Percentiles rank a stretch among this genome's conserved stretches.
phyloP scores from a whole-genome alignment of 2,888 invertebrate genomes.

The Aphidius colemani region DNA sequence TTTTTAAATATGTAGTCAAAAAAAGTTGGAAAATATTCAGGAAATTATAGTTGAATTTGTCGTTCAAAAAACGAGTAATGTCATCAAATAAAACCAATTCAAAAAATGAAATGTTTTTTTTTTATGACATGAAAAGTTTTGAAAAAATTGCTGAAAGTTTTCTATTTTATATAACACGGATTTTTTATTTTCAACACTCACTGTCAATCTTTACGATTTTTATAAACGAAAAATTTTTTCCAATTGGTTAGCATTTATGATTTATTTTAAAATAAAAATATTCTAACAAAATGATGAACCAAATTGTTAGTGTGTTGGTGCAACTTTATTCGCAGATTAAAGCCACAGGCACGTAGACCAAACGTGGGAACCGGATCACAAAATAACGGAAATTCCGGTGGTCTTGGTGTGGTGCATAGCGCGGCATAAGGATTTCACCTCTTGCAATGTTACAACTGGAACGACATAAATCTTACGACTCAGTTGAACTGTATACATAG shows the following conservation, averaged over 20 bases:
- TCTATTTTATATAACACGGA: too few species aligned
- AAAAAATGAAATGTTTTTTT: too few species aligned
- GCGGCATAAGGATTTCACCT: not conserved
- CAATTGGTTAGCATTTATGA: too few species aligned
- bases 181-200: not conserved
- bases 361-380: slow-evolving; percentile 23
- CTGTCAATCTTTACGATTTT: not conserved
- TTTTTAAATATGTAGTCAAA: too few species aligned
- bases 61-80: too few species aligned
- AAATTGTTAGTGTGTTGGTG: not conserved
- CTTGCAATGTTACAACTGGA: not conserved
- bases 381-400: slow-evolving; percentile 35
- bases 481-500: too few species aligned
- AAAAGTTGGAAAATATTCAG: slow-evolving; percentile 12
- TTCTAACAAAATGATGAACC: too few species aligned
- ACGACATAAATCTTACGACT: not conserved
- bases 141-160: not conserved
- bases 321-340: slow-evolving; percentile 19
- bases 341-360: slow-evolving; percentile 26
- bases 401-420: slow-evolving; percentile 26
- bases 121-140: not conserved
- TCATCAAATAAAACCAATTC: too few species aligned
- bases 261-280: not conserved
- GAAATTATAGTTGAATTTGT: slow-evolving; percentile 14
- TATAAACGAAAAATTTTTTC: not conserved